Conservation (phyloP, 2,113 vertebrate genomes). For the Perca schrenkii region DNA sequence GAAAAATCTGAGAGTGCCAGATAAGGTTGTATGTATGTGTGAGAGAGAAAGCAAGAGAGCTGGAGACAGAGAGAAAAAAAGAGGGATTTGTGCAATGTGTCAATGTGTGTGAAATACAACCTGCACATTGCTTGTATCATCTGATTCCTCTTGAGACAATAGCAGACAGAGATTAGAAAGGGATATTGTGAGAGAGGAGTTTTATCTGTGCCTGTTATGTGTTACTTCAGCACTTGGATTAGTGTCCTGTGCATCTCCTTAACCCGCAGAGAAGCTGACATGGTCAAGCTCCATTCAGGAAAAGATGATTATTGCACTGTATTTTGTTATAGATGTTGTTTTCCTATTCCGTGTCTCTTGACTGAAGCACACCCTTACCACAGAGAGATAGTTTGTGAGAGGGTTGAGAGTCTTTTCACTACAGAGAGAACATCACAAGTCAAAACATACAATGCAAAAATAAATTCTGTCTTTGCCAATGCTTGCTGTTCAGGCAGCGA, state of each 20-base stretch:
- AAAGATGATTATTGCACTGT: conserved; percentile 11
- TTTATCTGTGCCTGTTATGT: conserved; percentile 56
- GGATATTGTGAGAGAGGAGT: conserved; percentile 49
- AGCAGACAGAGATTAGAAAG: conserved; percentile 45
- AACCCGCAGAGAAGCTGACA: conserved; percentile 35
- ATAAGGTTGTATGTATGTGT: not conserved
- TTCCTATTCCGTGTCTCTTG: conserved; percentile 9
- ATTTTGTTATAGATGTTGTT: conserved; percentile 38
- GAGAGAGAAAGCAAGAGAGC: not conserved
- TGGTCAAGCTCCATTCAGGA: conserved; percentile 43
- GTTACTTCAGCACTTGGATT: conserved; percentile 42
- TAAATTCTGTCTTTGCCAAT: not conserved
- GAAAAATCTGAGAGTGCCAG: conserved; percentile 5
- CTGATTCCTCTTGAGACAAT: conserved; percentile 43
- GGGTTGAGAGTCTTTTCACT: conserved; percentile 32
- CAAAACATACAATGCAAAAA: not conserved
- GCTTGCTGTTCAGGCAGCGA: not conserved
- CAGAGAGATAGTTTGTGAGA: conserved; percentile 9
- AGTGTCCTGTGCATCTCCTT: conserved; percentile 50
- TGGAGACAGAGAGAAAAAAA: conserved; percentile 6
- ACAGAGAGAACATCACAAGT: not conserved
- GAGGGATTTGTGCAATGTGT: conserved; percentile 35
- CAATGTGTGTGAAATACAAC: conserved; percentile 53
- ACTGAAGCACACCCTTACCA: conserved; percentile 28
- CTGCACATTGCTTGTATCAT: conserved; percentile 40